These are phyloP conservation scores for Tympanuchus pallidicinctus DNA, from an alignment of 2,113 vertebrate genomes.

Conservation along the genomic window DNA sequence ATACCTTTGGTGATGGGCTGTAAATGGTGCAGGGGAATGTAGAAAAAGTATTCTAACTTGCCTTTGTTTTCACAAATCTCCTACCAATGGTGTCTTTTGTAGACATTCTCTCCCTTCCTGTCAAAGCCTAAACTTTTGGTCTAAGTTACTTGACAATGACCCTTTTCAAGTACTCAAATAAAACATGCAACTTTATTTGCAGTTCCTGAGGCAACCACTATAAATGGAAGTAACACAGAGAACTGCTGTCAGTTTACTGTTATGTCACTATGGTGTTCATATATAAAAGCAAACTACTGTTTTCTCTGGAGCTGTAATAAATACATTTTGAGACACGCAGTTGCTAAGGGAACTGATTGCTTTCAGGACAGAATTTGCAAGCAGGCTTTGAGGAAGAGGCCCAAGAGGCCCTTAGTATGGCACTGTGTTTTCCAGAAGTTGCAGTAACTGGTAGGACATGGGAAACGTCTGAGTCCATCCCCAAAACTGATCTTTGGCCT, in stretches of 20 bases:
- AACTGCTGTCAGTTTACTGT: constrained; percentile 69
- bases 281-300: constrained; percentile 70
- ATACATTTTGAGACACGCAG: constrained; percentile 54
- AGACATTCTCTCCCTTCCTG: not conserved
- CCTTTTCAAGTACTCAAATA: constrained; percentile 52
- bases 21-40: not conserved
- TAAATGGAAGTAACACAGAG: constrained; percentile 61
- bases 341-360: constrained; percentile 45
- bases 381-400: not conserved
- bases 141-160: constrained; percentile 33
- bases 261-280: constrained; percentile 73
- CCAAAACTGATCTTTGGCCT: accelerated
- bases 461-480: not conserved
- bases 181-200: constrained; percentile 61
- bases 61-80: not conserved
- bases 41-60: not conserved
- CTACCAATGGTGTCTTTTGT: not conserved
- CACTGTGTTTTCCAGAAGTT: not conserved
- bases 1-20: not conserved
- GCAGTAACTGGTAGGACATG: not conserved
- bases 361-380: constrained; percentile 14
- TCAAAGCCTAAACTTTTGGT: constrained; percentile 19
- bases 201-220: constrained; percentile 70
- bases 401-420: not conserved
- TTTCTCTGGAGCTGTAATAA: constrained; percentile 63